Evolutionary conservation across 2,113 vertebrate genomes (phyloP), one percentile per base, ranked within the genome.

Genomic region (Talpa occidentalis): DNA sequence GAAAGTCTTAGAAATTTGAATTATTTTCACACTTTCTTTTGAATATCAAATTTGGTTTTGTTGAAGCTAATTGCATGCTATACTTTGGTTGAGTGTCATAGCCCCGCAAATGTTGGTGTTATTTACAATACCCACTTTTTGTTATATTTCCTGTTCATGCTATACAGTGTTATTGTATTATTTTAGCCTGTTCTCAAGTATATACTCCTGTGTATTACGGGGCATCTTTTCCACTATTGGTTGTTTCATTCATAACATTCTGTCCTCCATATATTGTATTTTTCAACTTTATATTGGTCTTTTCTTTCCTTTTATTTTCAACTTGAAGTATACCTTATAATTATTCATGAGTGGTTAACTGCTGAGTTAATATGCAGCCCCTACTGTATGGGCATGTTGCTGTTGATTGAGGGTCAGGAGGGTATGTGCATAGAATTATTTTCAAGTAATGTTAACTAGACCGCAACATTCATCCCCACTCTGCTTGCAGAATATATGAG

Each of bases 361-460:
- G 42, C n/a, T 78, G 37, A 86, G 85, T 94, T 79, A 88, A 85
- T 59, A 77, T 64, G 76, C 40, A 67, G 7, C 17, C 24, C 24
- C n/a, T 83, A 49, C 37, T 49, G 2, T 70, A 66, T 70, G 60
- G 91, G n/a, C 79, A 56, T 70, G 62, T 69, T 88, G 17, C 28
- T 89, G 64, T 64, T 76, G 62, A 91, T 37, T 82, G 62, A 92
- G 52, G 42, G 74, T 90, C 86, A 88, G 42, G 49, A 44, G 14
- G 32, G 22, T 72, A n/a, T 78, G 47, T 73, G 35, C 11, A 30
- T 54, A 73, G 60, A 92, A 83, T 90, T 92, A 88, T 79, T 95
- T 94, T 89, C 44, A 74, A 60, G 44, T 60, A 59, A 89, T 73
- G 19, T 74, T 93, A 95, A 91, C 44, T 89, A 60, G 52, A 56